Conservation (phyloP, 2,888 invertebrate species). For the Athrips mouffetella region DNA sequence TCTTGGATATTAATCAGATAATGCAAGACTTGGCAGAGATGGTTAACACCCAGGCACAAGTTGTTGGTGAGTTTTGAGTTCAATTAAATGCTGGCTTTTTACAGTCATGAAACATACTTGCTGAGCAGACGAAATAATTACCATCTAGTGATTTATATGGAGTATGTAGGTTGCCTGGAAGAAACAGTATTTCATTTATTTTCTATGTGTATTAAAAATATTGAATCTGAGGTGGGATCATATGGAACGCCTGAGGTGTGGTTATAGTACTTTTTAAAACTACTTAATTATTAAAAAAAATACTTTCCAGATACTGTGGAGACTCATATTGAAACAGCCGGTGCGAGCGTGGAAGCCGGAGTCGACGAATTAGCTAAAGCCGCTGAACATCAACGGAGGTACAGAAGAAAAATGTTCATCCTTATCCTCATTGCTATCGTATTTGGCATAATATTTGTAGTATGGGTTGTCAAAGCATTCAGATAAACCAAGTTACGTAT, state of each 20-base stretch:
- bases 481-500: slow-evolving; percentile 46
- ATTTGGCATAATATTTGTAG: slow-evolving; percentile 82
- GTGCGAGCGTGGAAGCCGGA: slow-evolving; percentile 87
- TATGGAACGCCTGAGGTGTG: too few relatives aligned
- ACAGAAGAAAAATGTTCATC: slow-evolving; percentile 85
- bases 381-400: slow-evolving; percentile 84
- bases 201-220: too few relatives aligned
- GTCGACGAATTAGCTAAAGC: slow-evolving; percentile 89
- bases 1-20: slow-evolving; percentile 89
- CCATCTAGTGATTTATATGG: too few relatives aligned
- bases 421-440: slow-evolving; percentile 82
- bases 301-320: slow-evolving; percentile 86
- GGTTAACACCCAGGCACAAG: slow-evolving; percentile 84
- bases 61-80: slow-evolving; percentile 80
- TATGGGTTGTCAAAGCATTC: slow-evolving; percentile 81
- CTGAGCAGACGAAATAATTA: too few relatives aligned
- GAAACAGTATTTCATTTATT: too few relatives aligned
- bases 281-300: background rate
- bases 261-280: background rate
- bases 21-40: slow-evolving; percentile 86
- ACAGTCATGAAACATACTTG: background rate
- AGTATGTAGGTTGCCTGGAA: too few relatives aligned
- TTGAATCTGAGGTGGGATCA: too few relatives aligned
- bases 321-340: slow-evolving; percentile 86
- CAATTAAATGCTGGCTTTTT: too few relatives aligned